Evolutionary conservation across 1,140 invertebrate genomes (phyloP).

Genomic region (Drosophila ogumai): DNA sequence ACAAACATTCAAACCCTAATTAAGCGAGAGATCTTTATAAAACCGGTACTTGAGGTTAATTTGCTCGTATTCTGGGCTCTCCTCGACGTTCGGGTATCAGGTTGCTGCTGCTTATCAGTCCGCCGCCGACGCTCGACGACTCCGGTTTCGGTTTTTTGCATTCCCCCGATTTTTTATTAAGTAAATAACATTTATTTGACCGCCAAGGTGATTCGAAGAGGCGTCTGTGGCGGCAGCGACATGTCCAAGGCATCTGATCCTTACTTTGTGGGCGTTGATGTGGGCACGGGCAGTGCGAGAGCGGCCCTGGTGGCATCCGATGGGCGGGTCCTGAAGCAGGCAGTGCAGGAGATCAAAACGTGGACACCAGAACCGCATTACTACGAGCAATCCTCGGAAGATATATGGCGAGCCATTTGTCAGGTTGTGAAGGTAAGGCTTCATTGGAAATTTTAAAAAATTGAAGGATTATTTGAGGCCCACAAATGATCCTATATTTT

Average conservation of each 20-base stretch:
- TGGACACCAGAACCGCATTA: slow-evolving; percentile 91
- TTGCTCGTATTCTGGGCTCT: slow-evolving; percentile 11
- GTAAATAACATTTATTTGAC: slow-evolving; percentile 75
- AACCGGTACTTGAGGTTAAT: slow-evolving; percentile 38
- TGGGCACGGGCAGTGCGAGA: slow-evolving; percentile 95
- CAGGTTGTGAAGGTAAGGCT: slow-evolving; percentile 73
- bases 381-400: slow-evolving; percentile 96
- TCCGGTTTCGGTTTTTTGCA: slow-evolving; percentile 49
- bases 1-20: slow-evolving; percentile 22
- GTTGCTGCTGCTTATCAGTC: slow-evolving; percentile 65
- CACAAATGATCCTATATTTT: slow-evolving; percentile 11
- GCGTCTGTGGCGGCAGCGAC: slow-evolving; percentile 15
- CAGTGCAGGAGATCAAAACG: slow-evolving; percentile 89
- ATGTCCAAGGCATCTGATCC: slow-evolving; percentile 23
- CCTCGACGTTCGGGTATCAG: slow-evolving; percentile 29
- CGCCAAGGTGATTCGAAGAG: slow-evolving; percentile 45
- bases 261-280: slow-evolving; percentile 96
- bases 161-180: slow-evolving; percentile 1
- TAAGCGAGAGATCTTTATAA: slow-evolving; percentile 29
- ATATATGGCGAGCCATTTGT: slow-evolving; percentile 92
- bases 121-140: slow-evolving; percentile 33
- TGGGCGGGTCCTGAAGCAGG: slow-evolving; percentile 89
- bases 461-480: background rate
- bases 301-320: slow-evolving; percentile 90
- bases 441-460: background rate